Percentiles rank a stretch among this genome's conserved stretches.
These are phyloP conservation scores for Chelon auratus DNA, from an alignment of 2,797 vertebrate species.

Conservation along the genomic window DNA sequence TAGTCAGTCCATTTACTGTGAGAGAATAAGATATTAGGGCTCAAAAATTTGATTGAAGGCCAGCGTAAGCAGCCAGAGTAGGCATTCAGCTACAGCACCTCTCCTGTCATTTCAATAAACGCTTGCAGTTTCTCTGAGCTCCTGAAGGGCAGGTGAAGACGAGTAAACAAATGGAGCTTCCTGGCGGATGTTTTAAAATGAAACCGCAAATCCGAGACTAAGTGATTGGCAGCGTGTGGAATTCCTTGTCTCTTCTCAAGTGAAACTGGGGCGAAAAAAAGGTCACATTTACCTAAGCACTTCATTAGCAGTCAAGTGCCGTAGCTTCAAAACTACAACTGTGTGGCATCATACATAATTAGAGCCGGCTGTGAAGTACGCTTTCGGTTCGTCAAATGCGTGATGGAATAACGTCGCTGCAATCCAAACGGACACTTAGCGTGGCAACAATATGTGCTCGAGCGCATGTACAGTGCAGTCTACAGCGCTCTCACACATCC, in stretches of 20 bases:
- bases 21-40: slow-evolving; percentile 32
- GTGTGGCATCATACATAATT: slow-evolving; percentile 60
- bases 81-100: slow-evolving; percentile 8
- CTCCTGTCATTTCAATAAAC: slow-evolving; percentile 22
- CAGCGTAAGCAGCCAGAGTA: slow-evolving; percentile 12
- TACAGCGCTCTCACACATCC: slow-evolving; percentile 33
- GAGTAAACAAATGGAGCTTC: slow-evolving; percentile 27
- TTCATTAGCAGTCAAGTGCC: slow-evolving; percentile 68
- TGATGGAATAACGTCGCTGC: slow-evolving; percentile 38
- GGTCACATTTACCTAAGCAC: slow-evolving; percentile 60
- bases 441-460: slow-evolving; percentile 58
- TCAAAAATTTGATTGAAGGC: slow-evolving; percentile 33
- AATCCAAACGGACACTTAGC: slow-evolving; percentile 61
- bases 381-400: slow-evolving; percentile 46
- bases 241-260: slow-evolving; percentile 25
- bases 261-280: slow-evolving; percentile 28
- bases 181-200: slow-evolving; percentile 19
- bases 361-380: slow-evolving; percentile 45
- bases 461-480: slow-evolving; percentile 25
- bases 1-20: slow-evolving; percentile 27
- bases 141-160: slow-evolving; percentile 33
- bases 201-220: slow-evolving; percentile 23
- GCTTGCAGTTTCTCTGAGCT: slow-evolving; percentile 8
- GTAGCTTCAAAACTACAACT: slow-evolving; percentile 42
- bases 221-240: slow-evolving; percentile 45